Conservation (phyloP, 2,113 vertebrate genomes). For the Microcebus jonahi region DNA sequence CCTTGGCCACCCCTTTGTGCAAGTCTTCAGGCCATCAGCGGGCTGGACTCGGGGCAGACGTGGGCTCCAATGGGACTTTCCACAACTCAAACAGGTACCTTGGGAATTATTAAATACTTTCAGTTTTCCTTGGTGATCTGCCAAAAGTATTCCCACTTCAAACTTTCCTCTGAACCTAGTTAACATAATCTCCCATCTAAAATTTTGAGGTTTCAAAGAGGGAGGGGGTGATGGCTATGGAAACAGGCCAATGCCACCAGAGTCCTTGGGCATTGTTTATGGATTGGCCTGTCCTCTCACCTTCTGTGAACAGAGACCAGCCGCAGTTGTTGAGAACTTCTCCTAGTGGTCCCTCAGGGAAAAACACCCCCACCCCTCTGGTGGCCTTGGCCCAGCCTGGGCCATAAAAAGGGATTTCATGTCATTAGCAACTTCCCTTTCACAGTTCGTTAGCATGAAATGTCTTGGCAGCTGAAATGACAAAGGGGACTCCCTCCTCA, state of each 20-base stretch:
- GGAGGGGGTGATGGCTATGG: not conserved
- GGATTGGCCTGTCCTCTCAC: not conserved
- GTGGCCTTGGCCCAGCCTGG: constrained; percentile 49
- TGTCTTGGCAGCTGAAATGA: constrained; percentile 72
- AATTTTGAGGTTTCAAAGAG: not conserved
- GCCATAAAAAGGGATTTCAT: constrained; percentile 68
- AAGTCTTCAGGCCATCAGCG: not conserved
- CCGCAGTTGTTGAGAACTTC: not conserved
- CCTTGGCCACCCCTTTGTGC: not conserved
- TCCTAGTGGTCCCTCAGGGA: constrained; percentile 14
- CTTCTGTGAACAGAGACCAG: not conserved
- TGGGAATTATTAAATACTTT: constrained; percentile 26
- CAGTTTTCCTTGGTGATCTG: constrained; percentile 44
- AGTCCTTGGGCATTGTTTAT: not conserved
- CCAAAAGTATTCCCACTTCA: constrained; percentile 36
- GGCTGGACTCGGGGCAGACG: not conserved
- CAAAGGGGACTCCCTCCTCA: constrained; percentile 51
- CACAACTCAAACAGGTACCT: constrained; percentile 23
- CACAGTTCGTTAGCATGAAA: constrained; percentile 70
- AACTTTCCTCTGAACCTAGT: constrained; percentile 18
- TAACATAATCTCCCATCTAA: constrained; percentile 8
- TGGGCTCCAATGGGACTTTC: constrained; percentile 21
- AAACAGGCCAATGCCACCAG: not conserved
- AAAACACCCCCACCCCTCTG: not conserved
- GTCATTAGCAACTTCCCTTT: constrained; percentile 70